Evolutionary conservation across 2,888 invertebrate genomes (phyloP).

Genomic region (Chaitophorus viminalis): DNA sequence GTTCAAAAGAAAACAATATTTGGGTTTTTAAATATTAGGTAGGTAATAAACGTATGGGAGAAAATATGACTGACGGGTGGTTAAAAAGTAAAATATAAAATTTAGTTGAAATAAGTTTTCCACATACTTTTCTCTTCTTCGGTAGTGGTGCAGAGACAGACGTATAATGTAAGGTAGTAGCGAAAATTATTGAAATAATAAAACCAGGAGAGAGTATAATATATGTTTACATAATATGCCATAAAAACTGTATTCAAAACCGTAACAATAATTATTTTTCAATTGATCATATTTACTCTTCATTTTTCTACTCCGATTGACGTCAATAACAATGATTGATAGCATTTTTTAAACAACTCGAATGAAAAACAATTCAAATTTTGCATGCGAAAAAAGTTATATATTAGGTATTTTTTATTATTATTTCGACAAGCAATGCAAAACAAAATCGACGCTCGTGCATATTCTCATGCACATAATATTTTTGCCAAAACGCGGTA

Average conservation of each 20-base stretch:
- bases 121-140: not conserved
- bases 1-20: constrained; percentile 58
- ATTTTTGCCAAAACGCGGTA: not conserved
- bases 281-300: not conserved
- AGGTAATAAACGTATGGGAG: not conserved
- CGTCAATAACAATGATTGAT: constrained; percentile 6
- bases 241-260: not conserved
- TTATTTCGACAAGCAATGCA: no score
- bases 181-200: constrained; percentile 28
- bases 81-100: not conserved
- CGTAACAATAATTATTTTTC: constrained; percentile 1
- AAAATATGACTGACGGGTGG: not conserved
- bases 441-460: no score
- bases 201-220: not conserved
- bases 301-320: not conserved
- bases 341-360: no score
- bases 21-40: constrained; percentile 45
- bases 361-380: no score
- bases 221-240: no score
- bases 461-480: not conserved
- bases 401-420: no score
- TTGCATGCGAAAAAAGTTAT: no score
- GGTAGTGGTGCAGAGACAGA: not conserved
- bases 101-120: constrained; percentile 28
- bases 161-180: not conserved